Evolutionary conservation across 2,797 vertebrate species (phyloP), one percentile per base, ranked within the genome.

Genomic region (Sylvia borin): DNA sequence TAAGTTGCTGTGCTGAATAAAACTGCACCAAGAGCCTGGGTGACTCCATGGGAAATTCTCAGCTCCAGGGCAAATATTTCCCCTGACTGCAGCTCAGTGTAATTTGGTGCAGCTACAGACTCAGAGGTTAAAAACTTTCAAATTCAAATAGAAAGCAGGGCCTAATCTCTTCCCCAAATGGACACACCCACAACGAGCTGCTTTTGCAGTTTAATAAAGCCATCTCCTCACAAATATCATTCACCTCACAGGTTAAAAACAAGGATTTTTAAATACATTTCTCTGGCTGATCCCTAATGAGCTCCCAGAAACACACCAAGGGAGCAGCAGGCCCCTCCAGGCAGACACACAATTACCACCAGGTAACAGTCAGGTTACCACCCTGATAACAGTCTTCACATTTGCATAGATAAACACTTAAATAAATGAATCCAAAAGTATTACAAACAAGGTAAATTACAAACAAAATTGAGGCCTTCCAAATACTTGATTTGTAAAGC

Each of bases 381-480:
- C 75, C 70, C 60, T 29, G 57, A 48, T 11, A 93, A 85, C 71
- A 42, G 5, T 55, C 68, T 87, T 96, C 91, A 95, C 93, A 90
- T 94, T 95, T 96, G 96, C 92, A 96, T 91, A 97, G 92, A 89
- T 88, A 65, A 87, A 74, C 64, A 90, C 47, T 95, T 95, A 94
- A 96, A 93, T 87, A 91, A 82, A 29, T 48, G 64, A 73, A 78
- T 70, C 62, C 48, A 5, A 42, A 71, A 85, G 40, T 88, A 67
- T 81, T 67, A 85, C 80, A 92, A 91, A 93, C 78, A 53, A 62
- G 60, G 11, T 61, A 79, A 78, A 16, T 88, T 72, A 88, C 68
- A 91, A 86, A 88, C 60, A 93, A 85, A 84, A 50, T 14, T 0
- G 36, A 45, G 48, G 65, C 47, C 43, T 81, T 90, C 78, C 70